Evolutionary conservation across 2,113 vertebrate genomes (phyloP).

Genomic region (Albula glossodonta): DNA sequence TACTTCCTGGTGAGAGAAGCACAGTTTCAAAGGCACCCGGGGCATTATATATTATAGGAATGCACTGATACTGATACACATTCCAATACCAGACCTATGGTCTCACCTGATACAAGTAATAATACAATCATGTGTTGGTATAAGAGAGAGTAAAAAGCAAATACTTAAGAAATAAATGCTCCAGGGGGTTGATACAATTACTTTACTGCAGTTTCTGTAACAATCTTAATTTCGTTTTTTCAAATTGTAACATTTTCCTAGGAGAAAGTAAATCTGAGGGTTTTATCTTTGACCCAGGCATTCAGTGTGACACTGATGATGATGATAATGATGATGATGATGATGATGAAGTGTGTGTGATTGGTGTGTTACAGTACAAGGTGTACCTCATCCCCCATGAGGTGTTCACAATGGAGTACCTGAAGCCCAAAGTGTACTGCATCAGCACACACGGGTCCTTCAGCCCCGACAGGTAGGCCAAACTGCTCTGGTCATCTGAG

Average conservation of each 20-base stretch:
- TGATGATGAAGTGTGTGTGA: slow-evolving; percentile 8
- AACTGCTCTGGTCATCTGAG: too few relatives aligned
- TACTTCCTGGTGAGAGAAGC: slow-evolving; percentile 83
- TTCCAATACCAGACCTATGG: too few relatives aligned
- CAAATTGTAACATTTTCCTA: not conserved
- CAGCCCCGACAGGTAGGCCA: slow-evolving; percentile 76
- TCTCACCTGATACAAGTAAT: too few relatives aligned
- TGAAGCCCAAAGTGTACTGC: slow-evolving; percentile 81
- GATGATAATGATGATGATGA: not conserved
- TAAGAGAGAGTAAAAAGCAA: too few relatives aligned
- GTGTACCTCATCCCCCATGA: slow-evolving; percentile 77
- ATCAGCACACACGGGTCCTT: slow-evolving; percentile 81
- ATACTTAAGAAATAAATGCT: too few relatives aligned
- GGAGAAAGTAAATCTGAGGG: not conserved
- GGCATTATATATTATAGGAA: not conserved
- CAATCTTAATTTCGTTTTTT: not conserved
- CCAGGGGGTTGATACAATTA: too few relatives aligned
- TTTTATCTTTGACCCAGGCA: not conserved
- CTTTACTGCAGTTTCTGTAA: too few relatives aligned
- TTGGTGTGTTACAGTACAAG: slow-evolving; percentile 72
- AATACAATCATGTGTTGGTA: too few relatives aligned
- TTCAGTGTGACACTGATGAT: not conserved
- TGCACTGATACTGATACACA: not conserved
- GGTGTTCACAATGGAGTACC: slow-evolving; percentile 79
- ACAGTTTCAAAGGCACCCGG: not conserved